These are phyloP conservation scores for Podotricha telesiphe DNA, from an alignment of 2,888 invertebrate species.

Conservation along the genomic window DNA sequence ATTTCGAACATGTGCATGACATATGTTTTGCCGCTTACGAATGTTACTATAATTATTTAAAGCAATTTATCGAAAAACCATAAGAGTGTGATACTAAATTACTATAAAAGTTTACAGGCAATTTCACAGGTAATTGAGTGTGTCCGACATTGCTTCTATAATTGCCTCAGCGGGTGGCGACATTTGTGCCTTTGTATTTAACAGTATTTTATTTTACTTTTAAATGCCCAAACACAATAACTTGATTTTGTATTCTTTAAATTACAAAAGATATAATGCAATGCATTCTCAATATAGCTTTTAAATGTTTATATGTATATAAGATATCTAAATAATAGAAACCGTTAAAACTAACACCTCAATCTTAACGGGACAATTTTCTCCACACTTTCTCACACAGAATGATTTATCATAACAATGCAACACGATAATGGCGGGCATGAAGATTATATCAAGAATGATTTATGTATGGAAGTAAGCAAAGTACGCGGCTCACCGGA, in stretches of 20 bases:
- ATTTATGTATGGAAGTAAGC: constrained; percentile 49
- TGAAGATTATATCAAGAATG: constrained; percentile 45
- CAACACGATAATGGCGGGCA: constrained; percentile 36
- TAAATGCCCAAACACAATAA: not conserved
- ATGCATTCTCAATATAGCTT: not conserved
- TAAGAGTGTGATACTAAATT: constrained; percentile 45
- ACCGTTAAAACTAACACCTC: constrained; percentile 29
- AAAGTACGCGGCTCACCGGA: constrained; percentile 89
- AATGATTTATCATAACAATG: constrained; percentile 47
- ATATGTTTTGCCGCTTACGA: constrained; percentile 6
- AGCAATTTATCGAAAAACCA: constrained; percentile 25
- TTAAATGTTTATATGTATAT: not conserved
- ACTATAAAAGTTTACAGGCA: constrained; percentile 60
- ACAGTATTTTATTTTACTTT: constrained; percentile 52
- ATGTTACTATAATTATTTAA: constrained; percentile 9
- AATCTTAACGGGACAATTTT: constrained; percentile 37
- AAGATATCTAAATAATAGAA: constrained; percentile 26
- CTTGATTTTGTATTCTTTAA: not conserved
- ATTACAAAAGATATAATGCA: not conserved
- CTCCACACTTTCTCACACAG: constrained; percentile 45
- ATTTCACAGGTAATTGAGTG: constrained; percentile 77
- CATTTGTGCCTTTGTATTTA: constrained; percentile 54
- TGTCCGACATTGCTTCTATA: constrained; percentile 59
- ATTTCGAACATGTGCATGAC: constrained; percentile 9
- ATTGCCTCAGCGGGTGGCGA: constrained; percentile 52